These are phyloP conservation scores for Galaxea fascicularis DNA, from an alignment of 92 coral and sea anemone species.

Conservation along the genomic window DNA sequence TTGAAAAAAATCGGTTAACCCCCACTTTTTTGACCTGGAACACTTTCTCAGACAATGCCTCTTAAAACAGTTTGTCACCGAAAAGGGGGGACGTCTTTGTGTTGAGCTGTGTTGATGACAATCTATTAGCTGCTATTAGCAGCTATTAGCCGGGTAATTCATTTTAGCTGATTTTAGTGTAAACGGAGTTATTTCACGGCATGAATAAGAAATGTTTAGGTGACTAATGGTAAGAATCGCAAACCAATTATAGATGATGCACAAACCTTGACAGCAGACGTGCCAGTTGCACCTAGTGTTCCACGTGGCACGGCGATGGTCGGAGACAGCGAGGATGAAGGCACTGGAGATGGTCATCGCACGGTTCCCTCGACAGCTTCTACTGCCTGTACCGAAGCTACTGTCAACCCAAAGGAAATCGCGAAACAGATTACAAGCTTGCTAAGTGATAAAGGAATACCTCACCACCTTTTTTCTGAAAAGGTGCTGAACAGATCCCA, in stretches of 20 bases:
- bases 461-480: no score
- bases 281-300: conserved; percentile 1
- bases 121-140: conserved; percentile 2
- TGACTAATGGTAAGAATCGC: not conserved
- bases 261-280: not conserved
- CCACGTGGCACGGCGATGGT: not conserved
- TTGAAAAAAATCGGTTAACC: no score
- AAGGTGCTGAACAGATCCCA: no score
- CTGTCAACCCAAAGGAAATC: conserved; percentile 8
- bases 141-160: conserved; percentile 5
- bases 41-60: no score
- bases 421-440: not conserved
- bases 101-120: no score
- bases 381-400: conserved; percentile 15
- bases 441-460: not conserved
- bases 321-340: not conserved
- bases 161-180: not conserved
- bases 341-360: not conserved
- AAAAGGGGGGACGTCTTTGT: not conserved
- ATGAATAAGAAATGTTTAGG: not conserved
- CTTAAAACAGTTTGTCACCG: not conserved
- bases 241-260: not conserved
- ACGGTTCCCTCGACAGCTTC: conserved; percentile 5
- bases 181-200: not conserved
- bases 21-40: no score